Base-by-base conservation (phyloP, 35 echinoderm and acorn worm genomes). In the Ophioderma brevispina region DNA sequence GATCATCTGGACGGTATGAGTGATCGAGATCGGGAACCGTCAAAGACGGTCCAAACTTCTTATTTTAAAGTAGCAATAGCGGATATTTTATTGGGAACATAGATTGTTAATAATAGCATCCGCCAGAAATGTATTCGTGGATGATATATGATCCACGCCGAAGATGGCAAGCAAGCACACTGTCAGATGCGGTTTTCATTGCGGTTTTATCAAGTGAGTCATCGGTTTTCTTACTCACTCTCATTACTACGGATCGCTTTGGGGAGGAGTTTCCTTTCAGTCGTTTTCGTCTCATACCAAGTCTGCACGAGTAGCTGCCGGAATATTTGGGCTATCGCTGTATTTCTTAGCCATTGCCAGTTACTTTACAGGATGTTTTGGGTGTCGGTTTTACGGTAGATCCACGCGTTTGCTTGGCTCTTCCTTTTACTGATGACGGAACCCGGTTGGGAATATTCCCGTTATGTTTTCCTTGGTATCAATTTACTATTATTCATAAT, bases 81-180 rank as follows among this genome's bases (percentile, higher is more conserved):
- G 0, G 96, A 98, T 55, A 86, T 95, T 49, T 38, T 94, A 34
- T 95, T 98, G 96, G 96, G 96, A 18, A 33, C 93, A n/a, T 98
- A 98, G 38, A 94, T n/a, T 98, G 93, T 92, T 98, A 23, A 92
- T 94, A 25, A 98, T 98, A 33, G 96, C 93, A 21, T 87, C 82
- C 14, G 97, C n/a, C 93, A 39, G 97, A 99, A 64, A 55, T 95
- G 55, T 90, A 95, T 95, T 49, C 59, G 97, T 15, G 63, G 90
- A 36, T 77, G 63, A 15, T 96, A 96, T 55, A 96, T 96, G 94
- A 96, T 96, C 38, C 94, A 96, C 41, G 93, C 93, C 40, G 91
- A 95, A n/a, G 78, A 95, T 99, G 97, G 97, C 91, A 90, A 49
- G 46, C 82, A 32, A 85, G 52, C 32, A 43, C 88, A 52, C 82